Evolutionary conservation across 1,140 invertebrate genomes (phyloP).

Genomic region (Ectropis grisescens): DNA sequence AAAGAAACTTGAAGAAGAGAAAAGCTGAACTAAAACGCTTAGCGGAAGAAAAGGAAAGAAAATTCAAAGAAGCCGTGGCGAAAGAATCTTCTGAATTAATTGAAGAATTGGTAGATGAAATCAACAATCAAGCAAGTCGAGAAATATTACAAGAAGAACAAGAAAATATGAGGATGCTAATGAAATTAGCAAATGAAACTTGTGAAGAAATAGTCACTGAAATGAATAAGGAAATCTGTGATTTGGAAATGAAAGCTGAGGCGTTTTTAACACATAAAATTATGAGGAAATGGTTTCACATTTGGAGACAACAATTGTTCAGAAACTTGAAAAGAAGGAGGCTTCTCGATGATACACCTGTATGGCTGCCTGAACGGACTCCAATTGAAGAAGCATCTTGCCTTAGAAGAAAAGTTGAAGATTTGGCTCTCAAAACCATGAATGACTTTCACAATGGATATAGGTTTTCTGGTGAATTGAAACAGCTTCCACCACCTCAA

Average conservation of each 20-base stretch:
- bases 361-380: constrained; percentile 71
- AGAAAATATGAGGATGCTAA: constrained; percentile 38
- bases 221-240: constrained; percentile 61
- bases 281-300: constrained; percentile 41
- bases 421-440: constrained; percentile 69
- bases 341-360: constrained; percentile 73
- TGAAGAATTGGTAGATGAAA: constrained; percentile 49
- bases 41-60: constrained; percentile 46
- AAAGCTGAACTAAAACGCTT: constrained; percentile 40
- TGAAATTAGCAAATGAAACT: constrained; percentile 50
- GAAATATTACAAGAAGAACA: constrained; percentile 52
- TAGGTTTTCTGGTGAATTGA: constrained; percentile 46
- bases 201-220: constrained; percentile 55
- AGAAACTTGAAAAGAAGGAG: constrained; percentile 65
- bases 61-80: constrained; percentile 48
- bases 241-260: constrained; percentile 64
- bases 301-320: constrained; percentile 56
- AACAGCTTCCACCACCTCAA: constrained; percentile 34
- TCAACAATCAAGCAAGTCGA: constrained; percentile 45
- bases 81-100: constrained; percentile 45
- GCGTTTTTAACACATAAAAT: constrained; percentile 40
- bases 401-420: constrained; percentile 64
- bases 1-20: constrained; percentile 54
- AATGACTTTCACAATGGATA: constrained; percentile 65
- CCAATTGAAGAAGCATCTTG: constrained; percentile 64